These are phyloP conservation scores for Noctuana brunneofusca DNA, from an alignment of 2,888 invertebrate species.

Conservation along the genomic window DNA sequence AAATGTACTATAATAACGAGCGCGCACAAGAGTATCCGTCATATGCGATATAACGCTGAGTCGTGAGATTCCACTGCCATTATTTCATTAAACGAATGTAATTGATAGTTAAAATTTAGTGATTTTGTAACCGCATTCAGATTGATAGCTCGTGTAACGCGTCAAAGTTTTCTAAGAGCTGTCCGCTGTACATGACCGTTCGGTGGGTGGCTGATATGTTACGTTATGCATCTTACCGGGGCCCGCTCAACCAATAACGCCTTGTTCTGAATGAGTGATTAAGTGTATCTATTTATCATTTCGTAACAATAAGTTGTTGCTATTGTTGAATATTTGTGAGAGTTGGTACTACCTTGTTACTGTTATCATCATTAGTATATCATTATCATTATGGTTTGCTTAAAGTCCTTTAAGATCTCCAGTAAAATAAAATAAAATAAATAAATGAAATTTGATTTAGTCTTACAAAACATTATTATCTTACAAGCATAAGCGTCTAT, in stretches of 20 bases:
- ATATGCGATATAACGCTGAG: constrained; percentile 44
- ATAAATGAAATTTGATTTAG: constrained; percentile 25
- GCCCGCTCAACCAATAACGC: constrained; percentile 53
- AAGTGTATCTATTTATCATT: constrained; percentile 64
- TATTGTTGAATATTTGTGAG: constrained; percentile 32
- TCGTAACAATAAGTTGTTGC: constrained; percentile 59
- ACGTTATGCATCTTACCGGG: constrained; percentile 34
- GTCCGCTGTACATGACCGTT: constrained; percentile 46
- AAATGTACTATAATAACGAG: constrained; percentile 35
- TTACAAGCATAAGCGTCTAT: too few relatives aligned
- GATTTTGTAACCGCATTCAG: constrained; percentile 64
- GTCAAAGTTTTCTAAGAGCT: constrained; percentile 49
- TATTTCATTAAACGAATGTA: constrained; percentile 76
- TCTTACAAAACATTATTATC: neutral
- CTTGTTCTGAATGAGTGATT: constrained; percentile 61
- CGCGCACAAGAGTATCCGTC: constrained; percentile 39
- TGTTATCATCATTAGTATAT: constrained; percentile 33
- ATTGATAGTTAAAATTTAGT: constrained; percentile 67
- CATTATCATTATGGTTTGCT: constrained; percentile 17
- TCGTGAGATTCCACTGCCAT: constrained; percentile 67
- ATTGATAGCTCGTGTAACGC: constrained; percentile 73
- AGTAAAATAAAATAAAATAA: constrained; percentile 34
- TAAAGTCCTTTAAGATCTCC: constrained; percentile 14
- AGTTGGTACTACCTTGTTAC: constrained; percentile 26
- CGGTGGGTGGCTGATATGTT: constrained; percentile 56